These are phyloP conservation scores for Myiopsitta monachus DNA, from an alignment of 2,113 vertebrate genomes.

Conservation along the genomic window DNA sequence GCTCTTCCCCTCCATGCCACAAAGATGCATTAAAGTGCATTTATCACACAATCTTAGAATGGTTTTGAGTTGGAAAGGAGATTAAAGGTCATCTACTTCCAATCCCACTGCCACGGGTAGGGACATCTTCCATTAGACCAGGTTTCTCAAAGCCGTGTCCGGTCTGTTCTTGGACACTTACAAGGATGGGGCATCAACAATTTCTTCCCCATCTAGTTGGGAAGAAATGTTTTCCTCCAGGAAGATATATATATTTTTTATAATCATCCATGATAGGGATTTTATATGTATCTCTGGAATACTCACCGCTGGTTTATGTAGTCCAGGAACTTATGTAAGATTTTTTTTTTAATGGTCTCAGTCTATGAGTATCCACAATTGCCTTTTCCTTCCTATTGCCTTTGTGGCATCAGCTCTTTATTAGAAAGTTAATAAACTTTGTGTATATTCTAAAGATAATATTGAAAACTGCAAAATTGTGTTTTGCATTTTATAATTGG, in stretches of 20 bases:
- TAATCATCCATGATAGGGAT: background rate
- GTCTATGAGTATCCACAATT: background rate
- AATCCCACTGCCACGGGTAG: background rate
- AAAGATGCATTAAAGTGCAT: background rate
- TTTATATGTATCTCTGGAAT: conserved; percentile 7
- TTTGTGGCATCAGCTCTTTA: conserved; percentile 34
- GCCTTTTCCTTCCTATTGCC: background rate
- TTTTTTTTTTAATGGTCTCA: background rate
- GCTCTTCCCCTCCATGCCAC: background rate
- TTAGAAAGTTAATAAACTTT: conserved; percentile 66
- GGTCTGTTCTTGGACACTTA: background rate
- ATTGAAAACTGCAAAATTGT: conserved; percentile 47
- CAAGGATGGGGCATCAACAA: background rate
- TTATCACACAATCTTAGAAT: background rate
- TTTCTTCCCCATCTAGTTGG: background rate
- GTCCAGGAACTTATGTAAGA: background rate
- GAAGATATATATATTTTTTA: background rate
- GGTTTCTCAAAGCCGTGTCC: background rate
- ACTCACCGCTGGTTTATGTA: background rate
- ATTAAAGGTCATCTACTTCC: background rate
- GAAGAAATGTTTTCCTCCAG: background rate
- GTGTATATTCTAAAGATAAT: conserved; percentile 60
- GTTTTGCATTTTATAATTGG: conserved; percentile 65
- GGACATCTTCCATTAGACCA: background rate
- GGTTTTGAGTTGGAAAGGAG: background rate